Conservation (phyloP, 2,113 vertebrate genomes). For the Paraplagusia blochii region DNA sequence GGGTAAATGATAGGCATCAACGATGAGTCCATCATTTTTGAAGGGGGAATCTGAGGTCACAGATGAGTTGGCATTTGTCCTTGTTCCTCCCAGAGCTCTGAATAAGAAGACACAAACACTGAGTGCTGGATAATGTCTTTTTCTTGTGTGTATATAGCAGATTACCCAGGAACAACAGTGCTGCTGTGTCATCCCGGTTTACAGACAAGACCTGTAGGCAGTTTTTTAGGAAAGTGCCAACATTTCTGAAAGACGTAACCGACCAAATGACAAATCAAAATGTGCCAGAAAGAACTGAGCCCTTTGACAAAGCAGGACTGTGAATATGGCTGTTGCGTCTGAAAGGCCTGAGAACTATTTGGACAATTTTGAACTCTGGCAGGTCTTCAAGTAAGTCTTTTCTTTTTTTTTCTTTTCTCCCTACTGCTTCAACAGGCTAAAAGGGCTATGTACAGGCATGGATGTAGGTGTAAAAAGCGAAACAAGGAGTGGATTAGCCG, state of each 20-base stretch:
- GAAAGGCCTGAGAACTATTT: slow-evolving; percentile 52
- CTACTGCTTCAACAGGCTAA: slow-evolving; percentile 28
- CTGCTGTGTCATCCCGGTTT: slow-evolving; percentile 17
- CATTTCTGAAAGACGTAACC: slow-evolving; percentile 20
- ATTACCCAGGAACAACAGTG: not conserved
- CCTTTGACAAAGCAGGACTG: slow-evolving; percentile 31
- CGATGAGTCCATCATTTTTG: no score
- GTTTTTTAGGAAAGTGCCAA: slow-evolving; percentile 28
- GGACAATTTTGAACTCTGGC: slow-evolving; percentile 50
- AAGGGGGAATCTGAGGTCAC: slow-evolving; percentile 52
- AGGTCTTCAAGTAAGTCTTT: slow-evolving; percentile 35
- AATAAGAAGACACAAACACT: slow-evolving; percentile 8
- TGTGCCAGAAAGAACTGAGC: slow-evolving; percentile 25
- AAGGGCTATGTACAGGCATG: slow-evolving; percentile 22
- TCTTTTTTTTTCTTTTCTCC: not conserved
- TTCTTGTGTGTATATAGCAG: slow-evolving; percentile 22
- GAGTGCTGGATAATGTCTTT: not conserved
- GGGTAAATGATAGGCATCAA: slow-evolving; percentile 38
- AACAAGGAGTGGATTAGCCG: slow-evolving; percentile 61
- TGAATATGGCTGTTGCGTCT: slow-evolving; percentile 56
- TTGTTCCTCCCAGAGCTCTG: slow-evolving; percentile 11
- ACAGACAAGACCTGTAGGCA: slow-evolving; percentile 27
- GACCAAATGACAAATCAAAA: slow-evolving; percentile 13
- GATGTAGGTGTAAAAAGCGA: slow-evolving; percentile 25
- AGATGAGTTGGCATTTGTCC: slow-evolving; percentile 30